Base-by-base conservation (phyloP, 2,797 vertebrate genomes). In the Falco peregrinus region DNA sequence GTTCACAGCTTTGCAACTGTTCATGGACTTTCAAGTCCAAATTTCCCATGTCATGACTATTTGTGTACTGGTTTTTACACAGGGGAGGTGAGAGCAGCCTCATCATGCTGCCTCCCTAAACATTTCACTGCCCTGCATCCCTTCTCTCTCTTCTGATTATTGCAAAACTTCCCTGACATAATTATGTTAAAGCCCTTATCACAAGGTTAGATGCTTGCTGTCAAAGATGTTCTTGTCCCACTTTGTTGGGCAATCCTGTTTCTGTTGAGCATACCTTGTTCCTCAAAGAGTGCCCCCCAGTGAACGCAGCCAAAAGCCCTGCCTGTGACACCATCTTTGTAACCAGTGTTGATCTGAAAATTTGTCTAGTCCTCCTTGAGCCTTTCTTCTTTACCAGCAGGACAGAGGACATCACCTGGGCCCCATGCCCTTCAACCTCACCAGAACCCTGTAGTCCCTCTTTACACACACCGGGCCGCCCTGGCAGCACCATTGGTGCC, bases 61-160 rank as follows among this genome's bases (percentile, higher is more conserved):
- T 70, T 35, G 4, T 16, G 4, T 61, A 56, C 31, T 37, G 16
- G 2, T 65, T 33, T 81, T 70, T 31, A 47, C 12, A 10, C 0
- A 1, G 15, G 6, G 28, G 67, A 33, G 9, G 28, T 5, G 39
- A 86, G 16, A 90, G 13, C 13, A 1, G 2, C 5, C 28, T 80
- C 53, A 86, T 16, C 35, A 20, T 3, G 45, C 3, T 33, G 13
- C 8, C 54, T 70, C 39, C 39, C 37, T 9, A 39, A 67, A 59
- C 37, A 20, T 5, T 35, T 54, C 31, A 11, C 12, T 53, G 13
- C 22, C n/a, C 4, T 11, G 5, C 3, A 0, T 47, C 54, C 18
- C 31, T 73, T 24, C 25, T 8, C 13, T 57, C 16, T 68, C n/a
- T 54, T 69, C n/a, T 70, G 16, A 6, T 47, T 45, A 74, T 4